Conservation (phyloP, 2,113 vertebrate genomes). For the Semnornis frantzii region DNA sequence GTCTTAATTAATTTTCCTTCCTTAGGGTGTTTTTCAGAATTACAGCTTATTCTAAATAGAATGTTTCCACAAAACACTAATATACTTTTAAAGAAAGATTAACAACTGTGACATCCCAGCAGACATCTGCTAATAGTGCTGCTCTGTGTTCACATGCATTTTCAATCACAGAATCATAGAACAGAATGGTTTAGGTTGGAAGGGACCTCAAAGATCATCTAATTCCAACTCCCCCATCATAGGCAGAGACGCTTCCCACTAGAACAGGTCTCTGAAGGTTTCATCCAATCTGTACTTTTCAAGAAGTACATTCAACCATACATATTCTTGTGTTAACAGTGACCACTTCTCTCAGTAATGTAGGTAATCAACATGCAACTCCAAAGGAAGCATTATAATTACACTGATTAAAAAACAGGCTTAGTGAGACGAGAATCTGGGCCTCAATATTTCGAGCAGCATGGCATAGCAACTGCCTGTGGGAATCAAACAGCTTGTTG, state of each 20-base stretch:
- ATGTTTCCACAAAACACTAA: background rate
- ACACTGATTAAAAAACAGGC: background rate
- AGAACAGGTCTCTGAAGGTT: too few species aligned
- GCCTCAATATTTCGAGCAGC: background rate
- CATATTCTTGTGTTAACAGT: background rate
- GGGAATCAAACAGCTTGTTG: constrained; percentile 4
- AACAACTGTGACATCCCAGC: background rate
- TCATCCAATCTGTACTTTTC: background rate
- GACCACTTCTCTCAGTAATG: background rate
- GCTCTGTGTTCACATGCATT: background rate
- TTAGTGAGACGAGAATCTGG: background rate
- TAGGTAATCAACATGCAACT: background rate
- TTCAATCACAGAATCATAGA: too few species aligned
- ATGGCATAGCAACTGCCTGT: background rate
- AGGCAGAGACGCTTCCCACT: too few species aligned
- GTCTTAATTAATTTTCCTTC: background rate
- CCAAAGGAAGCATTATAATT: background rate
- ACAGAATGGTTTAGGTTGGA: too few species aligned
- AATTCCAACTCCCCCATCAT: too few species aligned
- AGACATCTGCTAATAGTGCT: background rate
- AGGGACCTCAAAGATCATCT: too few species aligned
- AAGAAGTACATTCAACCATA: background rate
- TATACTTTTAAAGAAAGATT: constrained; percentile 1
- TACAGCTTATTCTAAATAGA: background rate
- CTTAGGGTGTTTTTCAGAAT: background rate